Base-by-base conservation (phyloP, 1,140 invertebrate species). In the Papilio polyxenes region DNA sequence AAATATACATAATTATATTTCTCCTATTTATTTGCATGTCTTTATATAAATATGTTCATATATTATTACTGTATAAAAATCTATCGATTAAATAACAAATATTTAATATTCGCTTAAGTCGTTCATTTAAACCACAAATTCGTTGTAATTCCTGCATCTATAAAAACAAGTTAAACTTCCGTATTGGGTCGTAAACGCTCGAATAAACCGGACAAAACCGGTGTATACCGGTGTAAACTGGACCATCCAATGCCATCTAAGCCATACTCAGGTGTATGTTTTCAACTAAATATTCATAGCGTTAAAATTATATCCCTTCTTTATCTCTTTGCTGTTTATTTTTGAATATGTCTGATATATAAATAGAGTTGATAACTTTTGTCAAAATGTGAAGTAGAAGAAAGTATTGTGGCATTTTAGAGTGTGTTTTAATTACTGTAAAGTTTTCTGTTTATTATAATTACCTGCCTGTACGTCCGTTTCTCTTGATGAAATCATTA, bases 131-230 rank as follows among this genome's bases (percentile, higher is more conserved):
- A 20, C 77, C 56, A 79, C 13, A 13, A 15, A 79, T 17, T 62
- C 77, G 51, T 79, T 59, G 77, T 79, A 79, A 79, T 79, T 79
- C 77, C 53, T 44, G 77, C 77, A 79, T 62, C 53, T 59, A 37
- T 65, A 80, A 80, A 80, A 77, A 80, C 56, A 65, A 80, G 78
- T 65, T 80, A 48, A 80, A 80, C 78, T 49, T 65, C 78, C 78
- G 78, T 69, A 80, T 80, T 80, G 78, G 78, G 31, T 80, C 78
- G 78, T 80, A 80, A 80, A 80, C 78, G 78, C 44, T n/a, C 31
- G 44, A 31, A 80, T 65, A 69, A 80, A 80, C 78, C 23, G 65
- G 31, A 15, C 23, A 10, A 23, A 15, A 72, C 10, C 65, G 65
- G 62, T 65, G 13, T 65, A 31, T 13, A 53, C 23, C 56, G 53